These are phyloP conservation scores for Diglossa cyanea DNA, from an alignment of 2,797 vertebrate genomes.

Conservation along the genomic window DNA sequence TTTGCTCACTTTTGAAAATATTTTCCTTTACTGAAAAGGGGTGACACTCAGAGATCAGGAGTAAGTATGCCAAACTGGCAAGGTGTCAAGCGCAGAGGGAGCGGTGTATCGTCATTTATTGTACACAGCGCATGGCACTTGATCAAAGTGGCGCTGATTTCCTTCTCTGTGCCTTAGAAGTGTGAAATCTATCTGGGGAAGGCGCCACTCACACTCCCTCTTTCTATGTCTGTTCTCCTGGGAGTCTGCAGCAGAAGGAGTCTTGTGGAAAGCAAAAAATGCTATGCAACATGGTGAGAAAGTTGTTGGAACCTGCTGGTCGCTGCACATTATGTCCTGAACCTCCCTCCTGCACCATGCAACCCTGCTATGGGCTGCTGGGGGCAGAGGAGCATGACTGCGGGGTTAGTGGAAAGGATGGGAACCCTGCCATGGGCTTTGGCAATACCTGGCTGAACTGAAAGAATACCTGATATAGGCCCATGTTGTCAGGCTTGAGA, in stretches of 20 bases:
- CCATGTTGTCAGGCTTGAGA: neutral
- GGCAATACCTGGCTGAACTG: neutral
- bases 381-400: neutral
- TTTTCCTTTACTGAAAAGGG: neutral
- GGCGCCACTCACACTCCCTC: neutral
- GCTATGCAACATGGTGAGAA: neutral
- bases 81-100: neutral
- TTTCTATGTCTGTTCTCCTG: constrained; percentile 1
- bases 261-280: neutral
- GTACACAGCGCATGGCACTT: neutral
- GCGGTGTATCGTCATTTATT: neutral
- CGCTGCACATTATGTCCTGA: neutral
- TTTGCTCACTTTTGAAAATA: neutral
- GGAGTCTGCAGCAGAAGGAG: constrained; percentile 9
- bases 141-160: neutral
- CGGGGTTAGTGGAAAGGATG: neutral
- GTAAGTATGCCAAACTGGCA: neutral
- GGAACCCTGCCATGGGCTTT: neutral
- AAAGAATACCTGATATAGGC: neutral
- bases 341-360: neutral
- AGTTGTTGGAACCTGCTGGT: neutral
- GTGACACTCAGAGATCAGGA: neutral
- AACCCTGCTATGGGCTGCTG: neutral
- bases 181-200: constrained; percentile 38
- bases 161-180: constrained; percentile 16